Evolutionary conservation across 2,113 vertebrate species (phyloP).

Genomic region (Podilymbus podiceps): DNA sequence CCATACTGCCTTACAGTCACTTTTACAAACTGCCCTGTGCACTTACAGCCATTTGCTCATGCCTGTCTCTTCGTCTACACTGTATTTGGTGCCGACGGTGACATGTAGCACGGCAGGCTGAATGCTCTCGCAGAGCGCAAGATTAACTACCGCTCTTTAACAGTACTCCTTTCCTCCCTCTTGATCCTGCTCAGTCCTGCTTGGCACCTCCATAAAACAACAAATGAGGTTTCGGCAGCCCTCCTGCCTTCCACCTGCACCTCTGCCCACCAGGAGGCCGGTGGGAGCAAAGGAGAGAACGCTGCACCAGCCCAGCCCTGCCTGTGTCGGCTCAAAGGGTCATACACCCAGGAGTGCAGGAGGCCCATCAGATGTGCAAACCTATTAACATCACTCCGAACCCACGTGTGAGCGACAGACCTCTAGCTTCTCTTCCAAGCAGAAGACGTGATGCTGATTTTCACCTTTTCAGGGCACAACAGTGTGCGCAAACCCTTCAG

Average conservation of each 20-base stretch:
- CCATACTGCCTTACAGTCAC: too few species aligned
- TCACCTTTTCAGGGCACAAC: background rate
- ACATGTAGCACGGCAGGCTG: background rate
- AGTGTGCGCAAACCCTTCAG: fast-evolving
- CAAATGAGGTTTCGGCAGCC: background rate
- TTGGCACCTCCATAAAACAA: background rate
- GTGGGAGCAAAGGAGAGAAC: fast-evolving
- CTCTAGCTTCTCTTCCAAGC: background rate
- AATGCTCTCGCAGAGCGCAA: background rate
- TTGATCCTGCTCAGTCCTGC: background rate
- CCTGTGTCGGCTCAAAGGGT: fast-evolving
- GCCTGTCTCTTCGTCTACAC: background rate
- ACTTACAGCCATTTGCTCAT: background rate
- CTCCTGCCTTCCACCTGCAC: background rate
- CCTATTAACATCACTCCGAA: background rate
- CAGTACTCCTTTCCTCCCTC: background rate
- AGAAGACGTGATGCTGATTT: background rate
- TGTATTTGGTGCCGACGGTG: background rate
- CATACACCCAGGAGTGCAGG: background rate
- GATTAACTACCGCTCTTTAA: background rate
- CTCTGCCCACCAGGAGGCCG: background rate
- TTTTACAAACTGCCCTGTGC: background rate
- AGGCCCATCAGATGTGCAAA: background rate
- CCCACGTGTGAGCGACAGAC: fast-evolving
- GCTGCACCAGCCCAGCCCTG: background rate